Evolutionary conservation across 2,797 vertebrate species (phyloP).

Genomic region (Odontamblyopus rebecca): DNA sequence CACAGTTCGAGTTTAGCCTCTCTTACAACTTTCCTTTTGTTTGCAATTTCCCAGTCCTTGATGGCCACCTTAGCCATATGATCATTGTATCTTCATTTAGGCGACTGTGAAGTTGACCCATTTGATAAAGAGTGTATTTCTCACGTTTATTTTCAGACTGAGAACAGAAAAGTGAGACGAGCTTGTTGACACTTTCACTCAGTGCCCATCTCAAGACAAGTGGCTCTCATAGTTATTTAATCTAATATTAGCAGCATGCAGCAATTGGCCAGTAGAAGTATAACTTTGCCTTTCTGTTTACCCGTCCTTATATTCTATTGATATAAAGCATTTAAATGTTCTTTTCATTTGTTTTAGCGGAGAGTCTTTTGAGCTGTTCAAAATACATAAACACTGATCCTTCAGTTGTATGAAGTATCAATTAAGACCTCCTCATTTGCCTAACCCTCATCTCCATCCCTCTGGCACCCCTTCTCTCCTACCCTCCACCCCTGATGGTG

Average conservation of each 20-base stretch:
- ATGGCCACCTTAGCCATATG: constrained; percentile 37
- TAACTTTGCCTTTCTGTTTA: constrained; percentile 3
- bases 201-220: constrained; percentile 45
- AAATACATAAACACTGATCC: constrained; percentile 68
- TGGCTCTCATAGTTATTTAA: constrained; percentile 39
- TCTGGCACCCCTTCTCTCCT: constrained; percentile 55
- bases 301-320: not conserved
- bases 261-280: constrained; percentile 3
- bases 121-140: constrained; percentile 59
- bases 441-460: constrained; percentile 71
- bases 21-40: constrained; percentile 55
- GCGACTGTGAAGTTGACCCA: constrained; percentile 56
- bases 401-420: constrained; percentile 73
- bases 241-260: constrained; percentile 4
- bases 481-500: constrained; percentile 47
- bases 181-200: constrained; percentile 62
- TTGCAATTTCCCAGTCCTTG: constrained; percentile 47
- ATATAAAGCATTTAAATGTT: constrained; percentile 31
- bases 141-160: constrained; percentile 31
- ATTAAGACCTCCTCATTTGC: constrained; percentile 76
- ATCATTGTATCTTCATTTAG: constrained; percentile 31
- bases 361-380: constrained; percentile 65
- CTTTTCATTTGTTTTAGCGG: constrained; percentile 62
- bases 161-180: constrained; percentile 39
- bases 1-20: constrained; percentile 32